phyloP scores from a whole-genome alignment of 2,113 vertebrate species.

The human region GRCh38 chr4:182158001-182158500 shows the following conservation, averaged over 20 bases:
- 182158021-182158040: not conserved
- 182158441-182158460: not conserved
- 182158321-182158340: slow-evolving; percentile 21
- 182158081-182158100: accelerated
- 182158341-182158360: slow-evolving; percentile 49
- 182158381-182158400: not conserved
- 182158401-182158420: not conserved
- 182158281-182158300: not conserved
- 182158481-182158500: slow-evolving; percentile 63
- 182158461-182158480: slow-evolving; percentile 40
- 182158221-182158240: slow-evolving; percentile 59
- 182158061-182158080: not conserved
- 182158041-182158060: not conserved
- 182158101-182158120: not conserved
- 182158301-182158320: slow-evolving; percentile 54
- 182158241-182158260: slow-evolving; percentile 46
- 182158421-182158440: not conserved
- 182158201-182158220: slow-evolving; percentile 57
- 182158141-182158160: accelerated
- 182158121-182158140: not conserved
- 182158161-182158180: not conserved
- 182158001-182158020: not conserved
- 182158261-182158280: slow-evolving; percentile 52
- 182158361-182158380: slow-evolving; percentile 54
- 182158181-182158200: not conserved